Evolutionary conservation across 2,888 invertebrate genomes (phyloP), one percentile per base, ranked within the genome.

Genomic region (Prenolepis imparis): DNA sequence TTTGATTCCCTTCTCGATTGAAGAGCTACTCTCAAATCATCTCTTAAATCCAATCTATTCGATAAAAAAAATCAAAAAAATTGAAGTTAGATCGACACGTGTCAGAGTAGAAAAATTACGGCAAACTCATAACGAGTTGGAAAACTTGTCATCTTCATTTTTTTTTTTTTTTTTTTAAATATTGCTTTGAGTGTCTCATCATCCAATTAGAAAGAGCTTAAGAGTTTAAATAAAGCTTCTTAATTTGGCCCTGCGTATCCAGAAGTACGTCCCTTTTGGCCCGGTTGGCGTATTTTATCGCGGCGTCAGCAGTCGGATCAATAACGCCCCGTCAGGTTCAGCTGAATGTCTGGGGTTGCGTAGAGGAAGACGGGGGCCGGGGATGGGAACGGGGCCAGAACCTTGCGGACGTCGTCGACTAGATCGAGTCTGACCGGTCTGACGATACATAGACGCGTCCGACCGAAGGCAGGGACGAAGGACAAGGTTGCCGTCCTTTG

Each of bases 251-350:
- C 68, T 77, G 77, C 41, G 5, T 24, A 3, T 68, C 44, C 59
- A 68, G 78, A 80, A 44, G 32, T 44, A 80, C 73, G 41, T 72
- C 87, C 90, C 87, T 86, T n/a, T n/a, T 91, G 90, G 88, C 91
- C 92, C 91, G 89, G 87, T 92, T 91, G 78, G 90, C 86, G 87
- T 89, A 87, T 81, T 82, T 82, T n/a, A n/a, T 77, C 82, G 74
- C 73, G 77, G 44, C 59, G 83, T 84, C 77, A 84, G 85, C 90
- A 87, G 81, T 66, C 85, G 86, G 90, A 90, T 90, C 89, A 89
- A 90, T 90, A 90, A 90, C 85, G 82, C 24, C 36, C 15, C 82
- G 84, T 73, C 85, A 88, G 83, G 80, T 84, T 85, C 90, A 87
- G 87, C 84, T 86, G 82, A 85, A 90, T 57, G 86, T 88, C 84